phyloP scores from a whole-genome alignment of 1,140 invertebrate genomes.

The Bursaphelenchus mucronatus region DNA sequence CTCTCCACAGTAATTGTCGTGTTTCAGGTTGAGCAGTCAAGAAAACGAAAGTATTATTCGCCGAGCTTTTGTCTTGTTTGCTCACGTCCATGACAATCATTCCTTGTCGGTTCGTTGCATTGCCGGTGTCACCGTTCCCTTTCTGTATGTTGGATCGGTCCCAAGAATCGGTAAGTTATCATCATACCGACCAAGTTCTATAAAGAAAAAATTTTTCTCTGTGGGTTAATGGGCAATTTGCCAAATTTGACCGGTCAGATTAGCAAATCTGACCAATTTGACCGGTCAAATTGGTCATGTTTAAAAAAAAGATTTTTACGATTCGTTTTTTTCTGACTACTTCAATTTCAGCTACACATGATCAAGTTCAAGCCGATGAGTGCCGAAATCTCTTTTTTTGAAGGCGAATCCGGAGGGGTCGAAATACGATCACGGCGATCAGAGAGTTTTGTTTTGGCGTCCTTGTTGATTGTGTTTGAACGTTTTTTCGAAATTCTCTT shows the following conservation, averaged over 20 bases:
- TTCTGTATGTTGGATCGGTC: constrained; percentile 42
- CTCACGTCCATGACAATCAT: constrained; percentile 42
- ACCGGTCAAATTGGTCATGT: too few species aligned
- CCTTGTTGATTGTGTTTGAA: constrained; percentile 9
- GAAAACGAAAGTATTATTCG: constrained; percentile 41
- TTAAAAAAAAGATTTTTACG: constrained; percentile 7
- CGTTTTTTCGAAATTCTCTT: too few species aligned
- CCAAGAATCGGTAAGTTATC: constrained; percentile 38
- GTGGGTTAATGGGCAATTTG: too few species aligned
- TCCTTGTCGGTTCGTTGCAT: constrained; percentile 33
- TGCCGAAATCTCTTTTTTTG: constrained; percentile 29
- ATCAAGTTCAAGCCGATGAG: constrained; percentile 24
- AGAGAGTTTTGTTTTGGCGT: constrained; percentile 3
- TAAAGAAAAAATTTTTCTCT: too few species aligned
- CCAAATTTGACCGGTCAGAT: neutral
- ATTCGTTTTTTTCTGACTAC: neutral
- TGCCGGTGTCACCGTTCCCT: constrained; percentile 36
- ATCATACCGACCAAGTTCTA: neutral
- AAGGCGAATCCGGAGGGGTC: constrained; percentile 24
- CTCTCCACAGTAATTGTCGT: neutral
- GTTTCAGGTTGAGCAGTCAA: constrained; percentile 33
- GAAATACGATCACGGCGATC: constrained; percentile 1
- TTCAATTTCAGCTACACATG: constrained; percentile 28
- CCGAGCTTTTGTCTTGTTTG: constrained; percentile 35
- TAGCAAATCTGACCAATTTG: neutral